Evolutionary conservation across 2,797 vertebrate genomes (phyloP).

Genomic region (Karalla daura): DNA sequence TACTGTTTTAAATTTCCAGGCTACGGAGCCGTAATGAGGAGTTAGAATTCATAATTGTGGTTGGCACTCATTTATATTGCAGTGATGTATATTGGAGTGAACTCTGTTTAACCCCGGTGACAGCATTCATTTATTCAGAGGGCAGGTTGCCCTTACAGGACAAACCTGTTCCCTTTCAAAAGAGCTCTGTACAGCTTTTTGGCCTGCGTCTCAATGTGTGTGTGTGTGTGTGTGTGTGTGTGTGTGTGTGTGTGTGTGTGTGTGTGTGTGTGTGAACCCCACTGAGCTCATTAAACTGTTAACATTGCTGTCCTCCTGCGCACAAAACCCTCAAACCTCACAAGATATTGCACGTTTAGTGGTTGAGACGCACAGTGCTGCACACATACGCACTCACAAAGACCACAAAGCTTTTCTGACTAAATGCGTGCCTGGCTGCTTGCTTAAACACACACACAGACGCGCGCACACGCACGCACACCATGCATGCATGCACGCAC

Average conservation of each 20-base stretch:
- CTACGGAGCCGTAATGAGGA: constrained; percentile 6
- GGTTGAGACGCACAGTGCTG: constrained; percentile 45
- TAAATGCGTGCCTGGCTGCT: constrained; percentile 74
- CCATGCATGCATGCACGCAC: constrained; percentile 67
- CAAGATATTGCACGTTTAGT: constrained; percentile 82
- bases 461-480: constrained; percentile 56
- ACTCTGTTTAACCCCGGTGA: constrained; percentile 67
- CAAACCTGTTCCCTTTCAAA: constrained; percentile 70
- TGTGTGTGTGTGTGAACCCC: constrained; percentile 57
- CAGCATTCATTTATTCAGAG: constrained; percentile 64
- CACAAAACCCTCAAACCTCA: constrained; percentile 48
- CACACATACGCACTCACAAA: constrained; percentile 50
- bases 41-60: constrained; percentile 30
- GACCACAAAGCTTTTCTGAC: constrained; percentile 66
- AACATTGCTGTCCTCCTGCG: constrained; percentile 60
- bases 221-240: too few relatives aligned
- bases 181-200: constrained; percentile 51
- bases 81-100: constrained; percentile 49
- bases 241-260: too few relatives aligned
- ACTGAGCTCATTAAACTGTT: constrained; percentile 73
- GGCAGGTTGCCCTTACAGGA: constrained; percentile 55
- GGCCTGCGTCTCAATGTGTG: constrained; percentile 41
- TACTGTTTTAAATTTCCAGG: constrained; percentile 11
- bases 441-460: constrained; percentile 69
- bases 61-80: constrained; percentile 51